Evolutionary conservation across 2,888 invertebrate species (phyloP), one percentile per base, ranked within the genome.

Genomic region (Lepidocyrtoides sp.): DNA sequence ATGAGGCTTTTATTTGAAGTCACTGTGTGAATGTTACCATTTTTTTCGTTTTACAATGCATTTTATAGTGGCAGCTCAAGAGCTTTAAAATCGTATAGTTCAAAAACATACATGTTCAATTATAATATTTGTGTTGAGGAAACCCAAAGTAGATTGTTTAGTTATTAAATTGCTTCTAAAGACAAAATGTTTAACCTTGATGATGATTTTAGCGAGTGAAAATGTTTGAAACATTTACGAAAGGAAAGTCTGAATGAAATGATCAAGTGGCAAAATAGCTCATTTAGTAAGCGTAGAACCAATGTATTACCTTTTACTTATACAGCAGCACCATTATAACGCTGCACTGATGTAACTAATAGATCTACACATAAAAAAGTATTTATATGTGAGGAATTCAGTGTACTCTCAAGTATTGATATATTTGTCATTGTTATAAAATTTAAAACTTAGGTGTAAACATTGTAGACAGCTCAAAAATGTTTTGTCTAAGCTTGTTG

Each of bases 241-340:
- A 14, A 41, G n/a, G n/a, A 88, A 81, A 88, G 86, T 77, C 86
- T 87, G 86, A 87, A 77, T 77, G 86, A 77, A 48, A 87, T 20
- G 12, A 77, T 60, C 20, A 63, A 77, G 86, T 87, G 86, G 86
- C 86, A 87, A 87, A 87, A 29, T 86, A 75, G 72, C 51, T 72
- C 69, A 72, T 2, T 72, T 36, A 36, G 36, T 36, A 4, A 36
- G 36, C 36, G 7, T n/a, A n/a, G n/a, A n/a, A n/a, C n/a, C n/a
- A 36, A 36, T 36, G 36, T 36, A 36, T 36, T n/a, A n/a, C n/a
- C n/a, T n/a, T n/a, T n/a, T n/a, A n/a, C n/a, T n/a, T n/a, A n/a
- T n/a, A n/a, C n/a, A n/a, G n/a, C n/a, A 36, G 7, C 36, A 36
- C 36, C 36, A 4, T 36, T 36, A 36, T 36, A 36, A 36, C n/a